Percentiles rank a stretch among this genome's conserved stretches.
Evolutionary conservation across 2,113 vertebrate species (phyloP).

Genomic region (Perognathus longimembris): DNA sequence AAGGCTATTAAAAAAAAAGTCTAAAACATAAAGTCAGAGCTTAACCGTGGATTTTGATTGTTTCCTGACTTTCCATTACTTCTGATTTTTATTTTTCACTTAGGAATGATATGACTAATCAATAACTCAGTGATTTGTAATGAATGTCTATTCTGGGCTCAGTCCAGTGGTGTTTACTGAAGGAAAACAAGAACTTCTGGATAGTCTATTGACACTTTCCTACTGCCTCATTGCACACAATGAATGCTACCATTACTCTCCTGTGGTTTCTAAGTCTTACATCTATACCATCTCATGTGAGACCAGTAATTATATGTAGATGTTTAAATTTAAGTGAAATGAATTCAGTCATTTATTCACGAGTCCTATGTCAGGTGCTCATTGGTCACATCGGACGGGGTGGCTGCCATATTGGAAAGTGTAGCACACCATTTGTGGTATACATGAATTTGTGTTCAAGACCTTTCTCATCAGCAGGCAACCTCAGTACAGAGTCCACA

Average conservation of each 20-base stretch:
- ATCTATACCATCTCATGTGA: neutral
- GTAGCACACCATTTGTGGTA: accelerated
- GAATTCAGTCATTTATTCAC: neutral
- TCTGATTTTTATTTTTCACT: conserved; percentile 4
- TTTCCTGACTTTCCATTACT: neutral
- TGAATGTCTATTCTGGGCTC: neutral
- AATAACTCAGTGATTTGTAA: neutral
- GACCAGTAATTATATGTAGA: neutral
- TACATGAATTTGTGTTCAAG: neutral
- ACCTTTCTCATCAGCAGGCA: neutral
- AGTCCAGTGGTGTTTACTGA: neutral
- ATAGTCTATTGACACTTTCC: neutral
- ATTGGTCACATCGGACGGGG: neutral
- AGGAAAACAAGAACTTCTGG: neutral
- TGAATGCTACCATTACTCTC: neutral
- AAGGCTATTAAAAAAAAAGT: neutral
- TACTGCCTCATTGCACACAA: neutral
- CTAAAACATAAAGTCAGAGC: neutral
- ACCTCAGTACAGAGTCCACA: neutral
- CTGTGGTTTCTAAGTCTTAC: neutral
- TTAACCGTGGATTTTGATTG: neutral
- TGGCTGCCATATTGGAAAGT: neutral
- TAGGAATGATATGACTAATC: neutral
- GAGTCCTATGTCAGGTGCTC: neutral
- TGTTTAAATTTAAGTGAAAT: neutral